Percentiles rank a stretch among this genome's conserved stretches.
Conservation (phyloP, 2,113 vertebrate genomes). For the Tinamus guttatus region DNA sequence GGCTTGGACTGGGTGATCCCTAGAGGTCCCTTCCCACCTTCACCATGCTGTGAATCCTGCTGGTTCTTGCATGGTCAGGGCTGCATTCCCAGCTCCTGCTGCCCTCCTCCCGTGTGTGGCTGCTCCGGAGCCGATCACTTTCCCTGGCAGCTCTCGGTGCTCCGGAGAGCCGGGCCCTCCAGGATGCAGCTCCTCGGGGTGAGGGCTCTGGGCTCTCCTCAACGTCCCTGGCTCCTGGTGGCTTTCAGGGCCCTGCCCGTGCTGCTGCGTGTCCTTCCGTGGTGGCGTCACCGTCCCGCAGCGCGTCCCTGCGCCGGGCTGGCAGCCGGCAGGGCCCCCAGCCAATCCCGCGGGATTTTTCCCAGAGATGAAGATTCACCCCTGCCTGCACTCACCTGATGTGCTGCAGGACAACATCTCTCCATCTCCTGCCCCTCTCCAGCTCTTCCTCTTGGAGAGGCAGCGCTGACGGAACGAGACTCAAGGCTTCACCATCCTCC, state of each 20-base stretch:
- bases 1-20: too few relatives aligned
- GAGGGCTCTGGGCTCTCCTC: too few relatives aligned
- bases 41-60: too few relatives aligned
- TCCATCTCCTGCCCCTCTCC: neutral
- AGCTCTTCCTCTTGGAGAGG: neutral
- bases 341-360: neutral
- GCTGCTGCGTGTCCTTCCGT: neutral
- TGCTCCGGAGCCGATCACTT: neutral
- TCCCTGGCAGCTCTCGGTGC: neutral
- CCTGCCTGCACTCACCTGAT: rapidly evolving
- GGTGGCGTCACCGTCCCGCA: too few relatives aligned
- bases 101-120: neutral
- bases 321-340: too few relatives aligned
- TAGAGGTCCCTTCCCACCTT: too few relatives aligned
- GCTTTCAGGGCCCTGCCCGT: neutral
- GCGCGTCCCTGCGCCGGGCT: too few relatives aligned
- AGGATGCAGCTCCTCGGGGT: neutral
- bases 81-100: too few relatives aligned
- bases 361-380: neutral
- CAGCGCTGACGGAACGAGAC: neutral
- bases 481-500: too few relatives aligned
- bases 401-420: neutral
- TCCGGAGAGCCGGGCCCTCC: neutral
- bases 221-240: neutral
- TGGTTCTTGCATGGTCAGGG: neutral